Evolutionary conservation across 2,797 vertebrate genomes (phyloP), one percentile per base, ranked within the genome.

Genomic region (Pangasius djambal): DNA sequence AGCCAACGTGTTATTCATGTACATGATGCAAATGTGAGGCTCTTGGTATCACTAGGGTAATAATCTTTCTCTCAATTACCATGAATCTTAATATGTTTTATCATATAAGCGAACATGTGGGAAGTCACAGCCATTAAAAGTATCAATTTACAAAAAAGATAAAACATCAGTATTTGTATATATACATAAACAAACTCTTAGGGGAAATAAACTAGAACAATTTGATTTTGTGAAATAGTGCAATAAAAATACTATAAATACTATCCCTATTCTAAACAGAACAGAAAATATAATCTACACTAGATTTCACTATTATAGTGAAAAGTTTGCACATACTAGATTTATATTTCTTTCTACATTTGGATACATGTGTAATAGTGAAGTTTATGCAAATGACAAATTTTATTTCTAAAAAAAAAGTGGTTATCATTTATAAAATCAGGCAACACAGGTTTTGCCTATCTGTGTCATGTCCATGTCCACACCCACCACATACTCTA

Each of bases 191-290:
- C 22, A 78, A 55, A 50, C 40, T 52, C 74, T 77, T 13, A 31
- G 48, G 50, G 52, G n/a, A 79, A 57, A 79, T 79, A 79, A 79
- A 55, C 77, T 77, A 77, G 44, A 31, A 77, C 44, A 50, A 25
- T 50, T 75, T 20, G 2, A 25, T 7, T 72, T 72, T 70, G 25
- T 48, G 10, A 12, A 13, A 25, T 28, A 28, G 18, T 44, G 37
- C 18, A n/a, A 78, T n/a, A 31, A 78, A 50, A 78, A 52, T 50
- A n/a, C 4, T 15, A 50, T 48, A 28, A 5, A 16, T 16, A 13
- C 44, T 50, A 72, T 22, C 20, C 28, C 48, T 2, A 15, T 50
- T 77, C 4, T 48, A 78, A 52, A 18, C 48, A 78, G 13, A 78
- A 15, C 10, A 28, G 22, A 48, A 16, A 48, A 48, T 72, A 16